phyloP scores from a whole-genome alignment of 2,888 invertebrate genomes.

The Volucella inflata region DNA sequence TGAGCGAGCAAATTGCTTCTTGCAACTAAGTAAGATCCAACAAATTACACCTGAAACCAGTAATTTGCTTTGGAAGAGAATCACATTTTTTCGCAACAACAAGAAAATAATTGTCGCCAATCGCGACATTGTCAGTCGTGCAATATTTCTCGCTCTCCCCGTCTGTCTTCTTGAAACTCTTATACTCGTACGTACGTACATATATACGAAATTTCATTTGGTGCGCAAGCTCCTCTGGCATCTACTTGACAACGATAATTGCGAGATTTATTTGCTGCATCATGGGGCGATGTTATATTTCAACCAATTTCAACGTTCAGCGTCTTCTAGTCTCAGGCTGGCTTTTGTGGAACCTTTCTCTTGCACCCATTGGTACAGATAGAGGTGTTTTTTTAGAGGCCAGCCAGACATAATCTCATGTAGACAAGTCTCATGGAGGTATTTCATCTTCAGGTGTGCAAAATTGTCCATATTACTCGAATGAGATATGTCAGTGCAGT shows the following conservation, averaged over 20 bases:
- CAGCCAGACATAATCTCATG: constrained; percentile 4
- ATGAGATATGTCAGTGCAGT: constrained; percentile 63
- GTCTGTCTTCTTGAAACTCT: constrained; percentile 13
- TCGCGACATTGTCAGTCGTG: constrained; percentile 49
- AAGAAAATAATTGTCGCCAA: constrained; percentile 66
- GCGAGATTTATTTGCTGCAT: constrained; percentile 66
- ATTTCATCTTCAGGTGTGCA: constrained; percentile 68
- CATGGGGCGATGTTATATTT: constrained; percentile 41
- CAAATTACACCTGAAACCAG: constrained; percentile 44
- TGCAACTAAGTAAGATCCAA: constrained; percentile 13
- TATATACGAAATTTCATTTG: constrained; percentile 53
- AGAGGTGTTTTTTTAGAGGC: too few species aligned
- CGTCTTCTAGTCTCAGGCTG: neutral
- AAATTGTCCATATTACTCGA: constrained; percentile 70
- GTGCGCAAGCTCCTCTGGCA: constrained; percentile 17
- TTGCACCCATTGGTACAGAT: neutral
- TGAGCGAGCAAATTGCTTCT: constrained; percentile 4
- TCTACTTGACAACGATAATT: constrained; percentile 72
- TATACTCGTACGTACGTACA: constrained; percentile 10
- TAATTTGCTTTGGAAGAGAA: constrained; percentile 19
- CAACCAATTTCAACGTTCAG: neutral
- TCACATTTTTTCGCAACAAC: constrained; percentile 23
- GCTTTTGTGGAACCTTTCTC: neutral
- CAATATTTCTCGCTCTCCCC: neutral
- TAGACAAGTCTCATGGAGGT: constrained; percentile 23